Conservation (phyloP, 1,140 invertebrate species). For the Aphelenchoides avenae region DNA sequence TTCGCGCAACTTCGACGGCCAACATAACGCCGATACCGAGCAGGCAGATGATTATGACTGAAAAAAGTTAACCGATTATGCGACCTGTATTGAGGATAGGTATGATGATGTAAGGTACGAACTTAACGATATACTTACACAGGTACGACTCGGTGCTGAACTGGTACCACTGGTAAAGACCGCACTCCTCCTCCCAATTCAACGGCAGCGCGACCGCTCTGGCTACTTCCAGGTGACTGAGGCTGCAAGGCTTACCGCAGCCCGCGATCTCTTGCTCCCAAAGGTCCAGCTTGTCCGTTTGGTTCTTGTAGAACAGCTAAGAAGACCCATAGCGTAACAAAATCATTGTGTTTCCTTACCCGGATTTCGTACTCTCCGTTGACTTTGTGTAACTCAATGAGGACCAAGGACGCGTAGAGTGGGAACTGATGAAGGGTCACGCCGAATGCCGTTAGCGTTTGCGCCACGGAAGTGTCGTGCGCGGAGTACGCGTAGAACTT, state of each 20-base stretch:
- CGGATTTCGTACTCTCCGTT: conserved; percentile 1
- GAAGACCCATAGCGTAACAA: conserved; percentile 24
- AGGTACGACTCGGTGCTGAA: conserved; percentile 9
- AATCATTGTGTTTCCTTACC: conserved; percentile 7
- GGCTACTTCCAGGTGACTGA: conserved; percentile 3
- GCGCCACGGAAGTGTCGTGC: conserved; percentile 40
- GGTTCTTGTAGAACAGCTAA: conserved; percentile 47
- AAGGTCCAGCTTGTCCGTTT: conserved; percentile 26
- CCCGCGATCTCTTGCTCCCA: conserved; percentile 33
- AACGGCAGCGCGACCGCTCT: conserved; percentile 13
- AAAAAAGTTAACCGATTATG: too few relatives aligned
- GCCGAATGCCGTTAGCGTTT: conserved; percentile 39
- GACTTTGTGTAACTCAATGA: conserved; percentile 35
- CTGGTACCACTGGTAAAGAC: conserved; percentile 24
- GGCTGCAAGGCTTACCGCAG: conserved; percentile 25
- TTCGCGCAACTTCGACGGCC: too few relatives aligned
- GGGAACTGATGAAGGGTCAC: conserved; percentile 28
- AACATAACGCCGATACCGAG: too few relatives aligned
- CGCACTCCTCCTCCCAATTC: conserved; percentile 36
- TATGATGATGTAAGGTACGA: too few relatives aligned
- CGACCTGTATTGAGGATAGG: too few relatives aligned
- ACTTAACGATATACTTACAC: too few relatives aligned
- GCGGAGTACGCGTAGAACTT: conserved; percentile 48
- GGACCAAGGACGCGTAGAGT: conserved; percentile 23
- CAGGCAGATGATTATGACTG: too few relatives aligned